Percentiles rank a stretch among this genome's conserved stretches.
Evolutionary conservation across 2,888 invertebrate genomes (phyloP).

Genomic region (Catocala fraxini): DNA sequence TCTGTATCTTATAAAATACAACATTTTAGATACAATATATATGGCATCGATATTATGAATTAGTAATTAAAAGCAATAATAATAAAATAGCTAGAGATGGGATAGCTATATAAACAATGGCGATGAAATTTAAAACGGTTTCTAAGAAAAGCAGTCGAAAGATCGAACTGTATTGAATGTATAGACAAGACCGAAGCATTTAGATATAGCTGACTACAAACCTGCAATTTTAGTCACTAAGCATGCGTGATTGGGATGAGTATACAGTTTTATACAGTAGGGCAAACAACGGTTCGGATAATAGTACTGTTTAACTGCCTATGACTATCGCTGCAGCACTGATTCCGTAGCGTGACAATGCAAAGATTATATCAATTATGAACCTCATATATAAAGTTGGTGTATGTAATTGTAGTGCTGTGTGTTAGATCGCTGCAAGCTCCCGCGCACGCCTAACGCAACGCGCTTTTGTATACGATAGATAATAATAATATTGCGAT

Average conservation of each 20-base stretch:
- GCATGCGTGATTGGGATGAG: slow-evolving; percentile 30
- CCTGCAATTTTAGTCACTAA: slow-evolving; percentile 19
- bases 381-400: slow-evolving; percentile 34
- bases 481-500: slow-evolving; percentile 48
- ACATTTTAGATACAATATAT: slow-evolving; percentile 28
- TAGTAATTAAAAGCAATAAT: slow-evolving; percentile 14
- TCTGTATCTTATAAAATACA: slow-evolving; percentile 27
- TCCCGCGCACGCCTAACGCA: slow-evolving; percentile 33
- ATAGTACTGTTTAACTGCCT: slow-evolving; percentile 49
- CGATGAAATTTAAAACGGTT: neutral
- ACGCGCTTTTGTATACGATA: slow-evolving; percentile 57
- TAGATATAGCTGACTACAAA: slow-evolving; percentile 6
- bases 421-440: slow-evolving; percentile 57
- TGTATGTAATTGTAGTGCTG: slow-evolving; percentile 39
- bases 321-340: slow-evolving; percentile 36
- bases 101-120: neutral
- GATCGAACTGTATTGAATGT: neutral
- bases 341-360: slow-evolving; percentile 34
- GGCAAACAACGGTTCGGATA: slow-evolving; percentile 35
- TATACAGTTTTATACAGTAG: slow-evolving; percentile 18
- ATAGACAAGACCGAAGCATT: neutral
- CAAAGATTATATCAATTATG: slow-evolving; percentile 48
- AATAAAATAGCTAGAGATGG: slow-evolving; percentile 1
- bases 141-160: neutral
- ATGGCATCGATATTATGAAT: slow-evolving; percentile 1